Evolutionary conservation across 2,113 vertebrate species (phyloP).

Genomic region (Zootoca vivipara): DNA sequence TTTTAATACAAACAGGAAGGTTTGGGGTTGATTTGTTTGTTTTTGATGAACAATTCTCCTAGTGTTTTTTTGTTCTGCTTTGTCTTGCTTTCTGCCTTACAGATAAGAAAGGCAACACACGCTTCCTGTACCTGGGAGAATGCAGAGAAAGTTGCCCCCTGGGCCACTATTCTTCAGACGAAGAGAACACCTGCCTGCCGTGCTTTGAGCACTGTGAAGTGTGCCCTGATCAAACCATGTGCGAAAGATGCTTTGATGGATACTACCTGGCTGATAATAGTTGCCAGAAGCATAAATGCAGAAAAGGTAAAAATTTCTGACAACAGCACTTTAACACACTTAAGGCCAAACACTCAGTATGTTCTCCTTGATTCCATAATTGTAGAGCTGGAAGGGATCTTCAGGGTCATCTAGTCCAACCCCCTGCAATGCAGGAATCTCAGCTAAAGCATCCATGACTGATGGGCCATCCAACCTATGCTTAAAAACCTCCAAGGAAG

Average conservation of each 20-base stretch:
- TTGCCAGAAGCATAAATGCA: constrained; percentile 81
- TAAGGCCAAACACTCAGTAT: neutral
- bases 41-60: neutral
- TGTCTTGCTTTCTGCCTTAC: neutral
- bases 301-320: constrained; percentile 75
- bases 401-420: too few species aligned
- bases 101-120: constrained; percentile 78
- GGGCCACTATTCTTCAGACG: constrained; percentile 66
- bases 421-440: too few species aligned
- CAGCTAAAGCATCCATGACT: too few species aligned
- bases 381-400: too few species aligned
- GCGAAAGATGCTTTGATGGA: constrained; percentile 78
- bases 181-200: constrained; percentile 70
- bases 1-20: too few species aligned
- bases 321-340: neutral
- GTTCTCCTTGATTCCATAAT: neutral
- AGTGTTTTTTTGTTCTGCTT: neutral
- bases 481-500: too few species aligned
- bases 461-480: too few species aligned
- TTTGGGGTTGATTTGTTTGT: too few species aligned
- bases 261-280: constrained; percentile 71
- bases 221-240: constrained; percentile 74
- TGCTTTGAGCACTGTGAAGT: constrained; percentile 80
- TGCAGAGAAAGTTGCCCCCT: constrained; percentile 84
- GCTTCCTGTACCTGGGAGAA: constrained; percentile 78